These are phyloP conservation scores for Drosophila prolongata DNA, from an alignment of 2,888 invertebrate species.

Conservation along the genomic window DNA sequence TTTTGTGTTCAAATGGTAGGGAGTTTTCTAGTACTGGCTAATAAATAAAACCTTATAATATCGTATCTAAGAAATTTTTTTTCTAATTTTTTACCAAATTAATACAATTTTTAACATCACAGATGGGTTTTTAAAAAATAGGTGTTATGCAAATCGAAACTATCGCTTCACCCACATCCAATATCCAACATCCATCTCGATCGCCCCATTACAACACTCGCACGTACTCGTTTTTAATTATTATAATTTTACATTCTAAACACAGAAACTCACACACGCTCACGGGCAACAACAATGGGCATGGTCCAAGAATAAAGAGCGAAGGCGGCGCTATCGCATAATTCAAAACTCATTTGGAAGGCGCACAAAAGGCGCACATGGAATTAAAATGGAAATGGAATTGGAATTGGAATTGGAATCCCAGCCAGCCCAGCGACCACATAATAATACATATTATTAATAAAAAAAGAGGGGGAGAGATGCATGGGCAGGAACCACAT, in stretches of 20 bases:
- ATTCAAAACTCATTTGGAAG: conserved; percentile 69
- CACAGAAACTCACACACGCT: conserved; percentile 31
- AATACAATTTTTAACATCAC: too few relatives aligned
- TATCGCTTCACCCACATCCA: conserved; percentile 7
- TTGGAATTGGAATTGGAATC: conserved; percentile 66
- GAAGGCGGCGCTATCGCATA: conserved; percentile 72
- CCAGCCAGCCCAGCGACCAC: conserved; percentile 21
- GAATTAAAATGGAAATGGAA: conserved; percentile 66
- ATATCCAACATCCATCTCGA: conserved; percentile 2
- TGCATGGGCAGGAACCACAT: conserved; percentile 7
- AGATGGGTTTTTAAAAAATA: too few relatives aligned
- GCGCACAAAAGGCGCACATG: conserved; percentile 72
- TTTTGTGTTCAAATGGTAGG: too few relatives aligned
- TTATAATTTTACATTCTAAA: conserved; percentile 67
- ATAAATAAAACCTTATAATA: too few relatives aligned
- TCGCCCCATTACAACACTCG: conserved; percentile 4
- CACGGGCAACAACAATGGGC: conserved; percentile 57
- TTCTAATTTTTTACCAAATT: too few relatives aligned
- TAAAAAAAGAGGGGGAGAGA: conserved; percentile 26
- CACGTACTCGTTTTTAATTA: conserved; percentile 65
- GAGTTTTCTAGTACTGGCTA: too few relatives aligned
- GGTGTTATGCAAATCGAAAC: background rate
- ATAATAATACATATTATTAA: conserved; percentile 68
- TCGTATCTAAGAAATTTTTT: too few relatives aligned
- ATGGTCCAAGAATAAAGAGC: conserved; percentile 19